A percentile compares a stretch with the other conserved stretches of the same genome.
phyloP scores from a whole-genome alignment of 1,140 invertebrate genomes.

The Halictus rubicundus region DNA sequence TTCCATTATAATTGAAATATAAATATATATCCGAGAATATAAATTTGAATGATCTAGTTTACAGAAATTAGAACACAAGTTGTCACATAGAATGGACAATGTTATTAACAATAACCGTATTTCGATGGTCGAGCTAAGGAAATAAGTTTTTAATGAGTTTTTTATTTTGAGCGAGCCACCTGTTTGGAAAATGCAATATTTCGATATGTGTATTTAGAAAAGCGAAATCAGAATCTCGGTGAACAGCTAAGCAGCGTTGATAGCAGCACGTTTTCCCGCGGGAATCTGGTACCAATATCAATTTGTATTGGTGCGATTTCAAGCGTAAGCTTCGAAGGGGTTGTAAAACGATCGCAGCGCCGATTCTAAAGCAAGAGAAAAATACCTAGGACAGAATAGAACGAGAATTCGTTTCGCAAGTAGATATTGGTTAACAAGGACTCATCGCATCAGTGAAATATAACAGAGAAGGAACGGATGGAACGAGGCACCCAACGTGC shows the following conservation, averaged over 20 bases:
- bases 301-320: conserved; percentile 36
- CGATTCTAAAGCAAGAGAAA: conserved; percentile 4
- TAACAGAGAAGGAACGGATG: neutral
- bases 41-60: too few species aligned
- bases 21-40: too few species aligned
- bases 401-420: neutral
- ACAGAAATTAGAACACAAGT: too few species aligned
- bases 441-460: neutral
- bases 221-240: neutral
- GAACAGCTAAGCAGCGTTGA: neutral
- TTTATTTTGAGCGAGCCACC: too few species aligned
- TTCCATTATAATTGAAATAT: too few species aligned
- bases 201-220: neutral
- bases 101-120: too few species aligned
- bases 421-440: neutral
- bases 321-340: conserved; percentile 7
- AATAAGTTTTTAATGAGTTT: too few species aligned
- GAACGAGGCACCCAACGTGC: neutral
- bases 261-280: neutral
- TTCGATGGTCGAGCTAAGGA: too few species aligned
- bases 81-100: too few species aligned
- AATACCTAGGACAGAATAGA: neutral
- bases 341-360: conserved; percentile 17
- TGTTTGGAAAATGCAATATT: neutral
- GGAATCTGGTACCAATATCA: conserved; percentile 10